phyloP scores from a whole-genome alignment of 2,113 vertebrate species.

The Rhinichthys klamathensis region DNA sequence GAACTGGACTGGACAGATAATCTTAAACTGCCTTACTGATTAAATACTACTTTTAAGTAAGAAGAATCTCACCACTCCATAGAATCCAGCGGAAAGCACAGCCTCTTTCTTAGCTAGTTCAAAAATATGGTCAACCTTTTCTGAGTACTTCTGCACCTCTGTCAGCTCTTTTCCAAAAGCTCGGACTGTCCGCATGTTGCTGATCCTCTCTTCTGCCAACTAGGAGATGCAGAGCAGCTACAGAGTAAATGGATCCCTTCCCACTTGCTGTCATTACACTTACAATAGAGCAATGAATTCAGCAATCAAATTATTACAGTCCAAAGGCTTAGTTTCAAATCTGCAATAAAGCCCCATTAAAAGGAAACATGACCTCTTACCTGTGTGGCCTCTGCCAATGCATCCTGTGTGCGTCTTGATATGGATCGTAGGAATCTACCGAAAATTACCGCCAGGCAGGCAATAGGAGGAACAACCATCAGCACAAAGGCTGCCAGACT shows the following conservation, averaged over 20 bases:
- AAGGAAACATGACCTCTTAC: constrained; percentile 66
- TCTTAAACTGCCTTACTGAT: neutral
- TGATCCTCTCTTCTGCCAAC: constrained; percentile 96
- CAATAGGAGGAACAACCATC: constrained; percentile 89
- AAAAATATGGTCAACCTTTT: constrained; percentile 81
- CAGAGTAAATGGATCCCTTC: constrained; percentile 9
- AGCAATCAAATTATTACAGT: neutral
- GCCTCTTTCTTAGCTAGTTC: constrained; percentile 87
- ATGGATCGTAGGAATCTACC: constrained; percentile 89
- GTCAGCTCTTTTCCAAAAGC: constrained; percentile 92
- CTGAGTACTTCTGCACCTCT: constrained; percentile 83
- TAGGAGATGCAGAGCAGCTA: constrained; percentile 59
- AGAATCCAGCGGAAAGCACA: constrained; percentile 85
- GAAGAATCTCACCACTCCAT: constrained; percentile 83
- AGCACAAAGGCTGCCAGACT: constrained; percentile 89
- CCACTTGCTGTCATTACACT: neutral
- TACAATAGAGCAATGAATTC: neutral
- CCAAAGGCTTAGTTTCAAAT: neutral
- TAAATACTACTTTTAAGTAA: neutral
- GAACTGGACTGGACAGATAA: neutral
- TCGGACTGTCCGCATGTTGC: constrained; percentile 93
- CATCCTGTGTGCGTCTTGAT: constrained; percentile 90
- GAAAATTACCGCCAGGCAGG: constrained; percentile 84
- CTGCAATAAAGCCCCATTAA: neutral
- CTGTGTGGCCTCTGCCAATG: constrained; percentile 92